Evolutionary conservation across 2,888 invertebrate species (phyloP), one percentile per base, ranked within the genome.

Genomic region (Nematopogon swammerdamellus): DNA sequence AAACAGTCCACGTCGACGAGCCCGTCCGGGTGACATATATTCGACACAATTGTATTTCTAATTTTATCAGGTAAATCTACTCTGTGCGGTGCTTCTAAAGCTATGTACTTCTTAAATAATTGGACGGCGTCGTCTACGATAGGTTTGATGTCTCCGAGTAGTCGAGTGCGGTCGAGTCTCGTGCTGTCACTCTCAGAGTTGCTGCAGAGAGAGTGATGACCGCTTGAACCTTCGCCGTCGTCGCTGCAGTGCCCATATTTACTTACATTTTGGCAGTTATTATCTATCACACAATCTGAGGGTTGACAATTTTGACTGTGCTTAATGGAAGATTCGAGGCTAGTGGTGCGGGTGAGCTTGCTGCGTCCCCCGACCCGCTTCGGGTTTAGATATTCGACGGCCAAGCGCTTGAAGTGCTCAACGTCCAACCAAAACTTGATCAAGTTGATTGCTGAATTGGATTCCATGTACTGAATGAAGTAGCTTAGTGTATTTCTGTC

Each of bases 391-490:
- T 36, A n/a, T n/a, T n/a, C n/a, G n/a, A n/a, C n/a, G n/a, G 36
- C 36, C 3, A 14, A 14, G 11, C 36, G 63, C 60, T 81, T 83
- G 59, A 89, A 86, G 58, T 84, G 83, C 61, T 91, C 88, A 45
- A 89, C 82, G 60, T 91, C 91, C 55, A 91, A 65, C 85, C 88
- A 91, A 66, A 91, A 89, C 65, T 87, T 87, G 1, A 92, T 81
- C 29, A 88, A 73, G 18, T 82, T 69, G 50, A 87, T 69, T 49
- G 85, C 84, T 51, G 85, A 85, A 55, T 85, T 82, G n/a, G 85
- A 80, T 61, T 94, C 92, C 84, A 96, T 85, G 68, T 86, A 96
- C 61, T 93, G 91, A 50, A 92, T 83, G 65, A 95, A 92, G 69
- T 92, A 91, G 46, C 87, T 87, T 19, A 95, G 75, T 50, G 91